phyloP scores from a whole-genome alignment of 2,888 invertebrate species.

The Phaonia tiefii region DNA sequence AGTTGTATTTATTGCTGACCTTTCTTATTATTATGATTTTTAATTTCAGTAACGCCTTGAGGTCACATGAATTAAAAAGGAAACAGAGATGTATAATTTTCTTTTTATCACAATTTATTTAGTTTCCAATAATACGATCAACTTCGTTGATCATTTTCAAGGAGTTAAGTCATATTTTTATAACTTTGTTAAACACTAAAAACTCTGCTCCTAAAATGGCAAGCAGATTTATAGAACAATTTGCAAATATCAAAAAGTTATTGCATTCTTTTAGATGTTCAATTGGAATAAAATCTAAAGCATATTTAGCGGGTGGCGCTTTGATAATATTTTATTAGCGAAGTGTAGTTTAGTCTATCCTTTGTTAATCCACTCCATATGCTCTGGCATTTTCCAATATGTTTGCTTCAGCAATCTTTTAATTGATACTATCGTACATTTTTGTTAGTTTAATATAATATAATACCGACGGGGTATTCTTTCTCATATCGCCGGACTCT shows the following conservation, averaged over 20 bases:
- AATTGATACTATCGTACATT: conserved; percentile 61
- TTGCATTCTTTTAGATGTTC: conserved; percentile 33
- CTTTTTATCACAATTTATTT: too few relatives aligned
- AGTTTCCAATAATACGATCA: too few relatives aligned
- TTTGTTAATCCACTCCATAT: background rate
- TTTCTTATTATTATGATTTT: too few relatives aligned
- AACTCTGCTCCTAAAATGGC: too few relatives aligned
- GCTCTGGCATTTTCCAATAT: conserved; percentile 26
- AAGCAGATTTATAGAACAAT: too few relatives aligned
- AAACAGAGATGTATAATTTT: too few relatives aligned
- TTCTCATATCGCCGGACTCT: background rate
- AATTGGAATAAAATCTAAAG: conserved; percentile 53
- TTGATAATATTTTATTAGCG: conserved; percentile 59
- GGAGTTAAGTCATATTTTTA: too few relatives aligned
- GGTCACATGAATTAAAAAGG: too few relatives aligned
- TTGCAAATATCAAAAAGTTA: background rate
- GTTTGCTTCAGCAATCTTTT: conserved; percentile 56
- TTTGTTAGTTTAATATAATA: conserved; percentile 19
- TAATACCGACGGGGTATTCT: conserved; percentile 4
- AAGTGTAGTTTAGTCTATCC: background rate
- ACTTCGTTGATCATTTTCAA: too few relatives aligned
- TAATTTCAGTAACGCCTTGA: too few relatives aligned
- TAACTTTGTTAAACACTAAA: too few relatives aligned
- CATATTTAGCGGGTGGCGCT: conserved; percentile 51
- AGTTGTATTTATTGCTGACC: too few relatives aligned